Percentiles rank a stretch among this genome's conserved stretches.
Evolutionary conservation across 2,888 invertebrate species (phyloP).

Genomic region (Agrotis ipsilon): DNA sequence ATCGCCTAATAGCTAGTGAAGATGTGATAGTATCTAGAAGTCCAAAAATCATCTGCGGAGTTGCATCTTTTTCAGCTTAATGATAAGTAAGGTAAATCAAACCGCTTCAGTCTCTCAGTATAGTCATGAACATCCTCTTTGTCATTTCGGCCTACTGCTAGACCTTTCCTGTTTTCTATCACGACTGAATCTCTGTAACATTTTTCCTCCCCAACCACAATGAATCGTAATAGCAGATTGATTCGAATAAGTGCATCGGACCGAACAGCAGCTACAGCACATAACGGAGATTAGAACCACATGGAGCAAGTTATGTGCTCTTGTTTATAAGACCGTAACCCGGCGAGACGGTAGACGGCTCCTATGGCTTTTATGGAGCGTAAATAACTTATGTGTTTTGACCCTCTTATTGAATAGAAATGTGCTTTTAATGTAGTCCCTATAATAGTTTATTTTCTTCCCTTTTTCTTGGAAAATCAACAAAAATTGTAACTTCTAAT

Average conservation of each 20-base stretch:
- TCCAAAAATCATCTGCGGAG: too few species aligned
- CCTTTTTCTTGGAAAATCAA: background rate
- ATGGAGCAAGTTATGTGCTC: conserved; percentile 41
- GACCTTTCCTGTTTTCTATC: too few species aligned
- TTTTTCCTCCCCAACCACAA: background rate
- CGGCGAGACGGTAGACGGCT: conserved; percentile 19
- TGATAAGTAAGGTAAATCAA: too few species aligned
- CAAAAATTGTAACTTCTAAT: background rate
- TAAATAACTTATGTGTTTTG: conserved; percentile 53
- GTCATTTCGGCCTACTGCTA: too few species aligned
- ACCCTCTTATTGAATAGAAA: conserved; percentile 22
- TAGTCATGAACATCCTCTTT: too few species aligned
- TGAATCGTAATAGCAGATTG: conserved; percentile 12
- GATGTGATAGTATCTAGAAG: too few species aligned
- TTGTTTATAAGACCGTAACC: conserved; percentile 55
- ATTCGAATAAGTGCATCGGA: conserved; percentile 47
- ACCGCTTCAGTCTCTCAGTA: too few species aligned
- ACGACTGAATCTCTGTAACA: too few species aligned
- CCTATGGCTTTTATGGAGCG: conserved; percentile 46
- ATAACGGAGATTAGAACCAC: conserved; percentile 49
- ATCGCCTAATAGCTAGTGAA: too few species aligned
- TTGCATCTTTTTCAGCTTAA: too few species aligned
- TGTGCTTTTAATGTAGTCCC: conserved; percentile 8
- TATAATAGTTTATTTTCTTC: conserved; percentile 1
- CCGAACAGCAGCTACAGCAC: conserved; percentile 13